These are phyloP conservation scores for Indri indri DNA, from an alignment of 2,113 vertebrate genomes.

Conservation along the genomic window DNA sequence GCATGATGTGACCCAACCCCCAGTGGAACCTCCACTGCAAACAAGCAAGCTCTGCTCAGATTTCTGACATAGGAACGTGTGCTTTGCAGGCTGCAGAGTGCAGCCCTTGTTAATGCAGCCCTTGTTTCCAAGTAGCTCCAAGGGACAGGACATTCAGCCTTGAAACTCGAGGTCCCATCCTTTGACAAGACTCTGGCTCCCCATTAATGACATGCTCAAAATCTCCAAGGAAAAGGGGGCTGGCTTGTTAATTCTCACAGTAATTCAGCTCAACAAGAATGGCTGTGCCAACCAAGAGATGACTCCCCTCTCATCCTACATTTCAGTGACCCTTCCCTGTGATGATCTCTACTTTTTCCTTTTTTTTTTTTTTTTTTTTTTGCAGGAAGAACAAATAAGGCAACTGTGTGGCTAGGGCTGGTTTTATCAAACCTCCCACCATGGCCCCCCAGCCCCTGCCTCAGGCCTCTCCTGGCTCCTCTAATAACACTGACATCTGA, in stretches of 20 bases:
- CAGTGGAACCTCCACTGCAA: constrained; percentile 70
- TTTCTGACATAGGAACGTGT: constrained; percentile 56
- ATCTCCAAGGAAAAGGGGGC: not conserved
- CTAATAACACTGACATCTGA: constrained; percentile 77
- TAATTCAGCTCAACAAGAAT: constrained; percentile 4
- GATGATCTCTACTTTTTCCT: constrained; percentile 35
- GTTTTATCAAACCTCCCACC: constrained; percentile 57
- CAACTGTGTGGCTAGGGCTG: not conserved
- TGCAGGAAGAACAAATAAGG: constrained; percentile 61
- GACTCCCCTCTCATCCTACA: not conserved
- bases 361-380: not conserved
- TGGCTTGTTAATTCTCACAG: not conserved
- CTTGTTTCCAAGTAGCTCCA: constrained; percentile 11
- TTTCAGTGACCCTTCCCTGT: constrained; percentile 30
- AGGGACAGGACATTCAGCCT: constrained; percentile 2
- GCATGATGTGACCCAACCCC: constrained; percentile 66
- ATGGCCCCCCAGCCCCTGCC: constrained; percentile 31
- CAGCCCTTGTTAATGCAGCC: not conserved
- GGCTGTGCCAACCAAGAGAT: not conserved
- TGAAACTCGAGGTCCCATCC: constrained; percentile 21
- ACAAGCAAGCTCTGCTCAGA: constrained; percentile 62
- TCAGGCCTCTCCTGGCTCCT: constrained; percentile 52
- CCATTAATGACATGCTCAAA: not conserved
- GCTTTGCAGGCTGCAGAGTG: constrained; percentile 27
- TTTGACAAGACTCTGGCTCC: constrained; percentile 4